Base-by-base conservation (phyloP, 2,797 vertebrate species). In the Malacoctenus gilli region DNA sequence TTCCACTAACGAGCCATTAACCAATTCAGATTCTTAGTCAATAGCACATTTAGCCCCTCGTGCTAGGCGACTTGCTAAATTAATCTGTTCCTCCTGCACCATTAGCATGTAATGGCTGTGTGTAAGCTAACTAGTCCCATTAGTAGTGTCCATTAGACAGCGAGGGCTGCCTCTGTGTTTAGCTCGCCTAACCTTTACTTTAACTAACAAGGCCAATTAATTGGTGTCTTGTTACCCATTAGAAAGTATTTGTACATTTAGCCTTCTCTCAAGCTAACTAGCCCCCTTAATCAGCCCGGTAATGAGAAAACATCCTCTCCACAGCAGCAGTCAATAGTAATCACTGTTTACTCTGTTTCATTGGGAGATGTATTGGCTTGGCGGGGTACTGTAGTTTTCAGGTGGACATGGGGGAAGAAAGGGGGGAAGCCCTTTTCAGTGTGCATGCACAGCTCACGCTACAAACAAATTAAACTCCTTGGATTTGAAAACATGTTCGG, bases 241-340 rank as follows among this genome's bases (percentile, higher is more conserved):
- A 90, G 62, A 87, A 88, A 87, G 85, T 81, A 80, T 91, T 80
- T 61, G 68, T 75, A 90, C 84, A 86, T 92, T 93, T 89, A 92
- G 90, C 91, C 92, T 92, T 91, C 88, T 91, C 90, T 89, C 66
- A 57, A 78, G 77, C 81, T 89, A 89, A 90, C 87, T 92, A 87
- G 87, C 88, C 85, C 25, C 87, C 73, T 95, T 98, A 96, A 98
- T 96, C 94, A 93, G 93, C 89, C 93, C 93, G 94, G 94, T 98
- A 98, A 97, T 95, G 95, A 95, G 95, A 93, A 95, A 94, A 92
- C 94, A 95, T 97, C 94, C 94, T 94, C 92, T 93, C 90, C 90
- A 94, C 94, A 95, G 95, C 94, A 94, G 92, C 94, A 96, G 95
- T 98, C 97, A 94, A 98, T 98, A 98, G 94, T 93, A 95, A 98